phyloP scores from a whole-genome alignment of 2,113 vertebrate genomes.

The Nesoenas mayeri region DNA sequence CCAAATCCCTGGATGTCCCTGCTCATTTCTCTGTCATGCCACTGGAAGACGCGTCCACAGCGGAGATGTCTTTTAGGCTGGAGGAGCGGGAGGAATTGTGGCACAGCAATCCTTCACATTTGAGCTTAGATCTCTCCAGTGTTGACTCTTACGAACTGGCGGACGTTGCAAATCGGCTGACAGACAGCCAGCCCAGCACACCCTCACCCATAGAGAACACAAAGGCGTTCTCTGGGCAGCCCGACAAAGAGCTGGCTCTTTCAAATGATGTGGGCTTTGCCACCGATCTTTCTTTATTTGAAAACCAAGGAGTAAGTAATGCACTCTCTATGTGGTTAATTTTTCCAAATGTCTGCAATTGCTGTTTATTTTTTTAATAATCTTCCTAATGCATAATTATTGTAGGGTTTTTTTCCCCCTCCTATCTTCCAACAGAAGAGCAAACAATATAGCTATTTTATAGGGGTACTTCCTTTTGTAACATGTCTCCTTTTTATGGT shows the following conservation, averaged over 20 bases:
- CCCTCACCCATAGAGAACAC: slow-evolving; percentile 88
- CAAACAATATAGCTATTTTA: background rate
- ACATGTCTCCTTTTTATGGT: background rate
- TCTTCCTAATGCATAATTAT: background rate
- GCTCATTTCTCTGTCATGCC: slow-evolving; percentile 46
- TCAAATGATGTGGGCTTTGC: slow-evolving; percentile 68
- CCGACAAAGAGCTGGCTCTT: slow-evolving; percentile 77
- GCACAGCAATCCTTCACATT: slow-evolving; percentile 79
- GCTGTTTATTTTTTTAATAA: background rate
- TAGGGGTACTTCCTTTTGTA: background rate
- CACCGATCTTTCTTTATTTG: slow-evolving; percentile 85
- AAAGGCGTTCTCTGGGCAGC: slow-evolving; percentile 82
- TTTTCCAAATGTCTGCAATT: background rate
- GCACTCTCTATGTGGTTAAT: background rate
- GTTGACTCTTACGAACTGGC: slow-evolving; percentile 80
- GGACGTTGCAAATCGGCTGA: slow-evolving; percentile 84
- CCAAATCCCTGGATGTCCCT: slow-evolving; percentile 79
- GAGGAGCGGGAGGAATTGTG: slow-evolving; percentile 80
- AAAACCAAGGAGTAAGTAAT: slow-evolving; percentile 84
- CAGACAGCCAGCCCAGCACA: slow-evolving; percentile 89
- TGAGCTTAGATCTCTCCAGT: slow-evolving; percentile 88
- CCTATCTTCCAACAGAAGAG: background rate
- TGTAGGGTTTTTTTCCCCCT: background rate
- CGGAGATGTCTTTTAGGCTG: slow-evolving; percentile 73
- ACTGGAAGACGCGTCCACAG: slow-evolving; percentile 78